These are phyloP conservation scores for Melanostoma mellinum DNA, from an alignment of 2,888 invertebrate species.

Conservation along the genomic window DNA sequence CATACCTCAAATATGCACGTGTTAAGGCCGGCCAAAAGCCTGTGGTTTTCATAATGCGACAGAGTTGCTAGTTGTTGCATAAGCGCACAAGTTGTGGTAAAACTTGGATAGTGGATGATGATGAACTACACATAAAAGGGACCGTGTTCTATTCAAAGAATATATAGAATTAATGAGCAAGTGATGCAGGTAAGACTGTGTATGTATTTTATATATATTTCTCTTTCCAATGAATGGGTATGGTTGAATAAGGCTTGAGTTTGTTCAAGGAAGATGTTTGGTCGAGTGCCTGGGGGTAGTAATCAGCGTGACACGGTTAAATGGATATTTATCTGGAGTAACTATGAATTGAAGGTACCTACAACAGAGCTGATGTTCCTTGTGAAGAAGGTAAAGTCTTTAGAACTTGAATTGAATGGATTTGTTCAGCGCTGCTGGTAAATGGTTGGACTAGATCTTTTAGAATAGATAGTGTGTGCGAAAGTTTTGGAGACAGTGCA, in stretches of 20 bases:
- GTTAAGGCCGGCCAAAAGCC: slow-evolving; percentile 45
- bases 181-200: slow-evolving; percentile 38
- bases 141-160: slow-evolving; percentile 22
- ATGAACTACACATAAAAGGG: slow-evolving; percentile 10
- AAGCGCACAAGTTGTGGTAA: slow-evolving; percentile 44
- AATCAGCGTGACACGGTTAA: slow-evolving; percentile 66
- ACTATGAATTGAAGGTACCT: slow-evolving; percentile 27
- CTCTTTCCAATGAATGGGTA: slow-evolving; percentile 10
- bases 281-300: slow-evolving; percentile 60
- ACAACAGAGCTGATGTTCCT: neutral
- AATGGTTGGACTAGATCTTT: slow-evolving; percentile 34
- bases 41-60: slow-evolving; percentile 66
- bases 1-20: slow-evolving; percentile 15
- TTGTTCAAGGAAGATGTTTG: slow-evolving; percentile 53
- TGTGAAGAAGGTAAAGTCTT: slow-evolving; percentile 1
- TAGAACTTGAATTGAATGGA: slow-evolving; percentile 29
- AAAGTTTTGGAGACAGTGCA: neutral
- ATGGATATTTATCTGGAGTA: slow-evolving; percentile 41
- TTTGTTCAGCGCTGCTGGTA: slow-evolving; percentile 1
- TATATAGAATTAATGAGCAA: slow-evolving; percentile 66
- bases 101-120: neutral
- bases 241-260: neutral
- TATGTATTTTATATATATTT: slow-evolving; percentile 5
- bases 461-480: neutral
- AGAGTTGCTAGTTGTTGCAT: slow-evolving; percentile 54